Base-by-base conservation (phyloP, 2,797 vertebrate species). In the Aplochiton taeniatus region DNA sequence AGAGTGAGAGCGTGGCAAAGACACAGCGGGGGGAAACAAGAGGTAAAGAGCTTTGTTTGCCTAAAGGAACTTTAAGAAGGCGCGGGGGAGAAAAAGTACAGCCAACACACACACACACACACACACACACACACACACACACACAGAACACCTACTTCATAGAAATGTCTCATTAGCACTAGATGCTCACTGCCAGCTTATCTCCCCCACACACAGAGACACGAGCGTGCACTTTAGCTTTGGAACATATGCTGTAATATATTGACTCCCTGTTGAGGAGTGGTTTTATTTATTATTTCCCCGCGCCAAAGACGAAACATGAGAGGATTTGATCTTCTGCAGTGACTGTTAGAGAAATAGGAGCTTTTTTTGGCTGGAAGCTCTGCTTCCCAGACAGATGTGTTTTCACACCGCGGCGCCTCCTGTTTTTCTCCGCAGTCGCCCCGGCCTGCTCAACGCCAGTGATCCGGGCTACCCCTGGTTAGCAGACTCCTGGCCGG, bases 401-500 rank as follows among this genome's bases (percentile, higher is more conserved):
- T 19, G 44, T 17, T 18, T 43, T 19, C 41, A 61, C n/a, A 11
- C 41, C n/a, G 51, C 20, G 8, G 57, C 68, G 71, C 31, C 41
- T 63, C 18, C 13, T 65, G 48, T 77, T 57, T 79, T 50, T 77
- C 59, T 75, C 74, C 64, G 53, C 79, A 99, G 97, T 78, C 96
- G 96, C 50, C 97, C 97, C 58, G 97, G 97, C 75, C 88, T 99
- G 70, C 87, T 99, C 73, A 98, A 97, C 72, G 90, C 95, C 65
- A 91, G 94, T 74, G 97, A 98, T 83, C 94, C 97, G 8, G 95
- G 88, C 64, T 99, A 99, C 76, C 97, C 97, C 70, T 99, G 97
- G 97, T 93, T 99, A 83, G 96, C 97, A 4, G 97, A 99, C 86
- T 99, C 97, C 19, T 99, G 97, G 97, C 97, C 97, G 41, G 93